Base-by-base conservation (phyloP, 2,113 vertebrate species). In the Furnarius figulus region DNA sequence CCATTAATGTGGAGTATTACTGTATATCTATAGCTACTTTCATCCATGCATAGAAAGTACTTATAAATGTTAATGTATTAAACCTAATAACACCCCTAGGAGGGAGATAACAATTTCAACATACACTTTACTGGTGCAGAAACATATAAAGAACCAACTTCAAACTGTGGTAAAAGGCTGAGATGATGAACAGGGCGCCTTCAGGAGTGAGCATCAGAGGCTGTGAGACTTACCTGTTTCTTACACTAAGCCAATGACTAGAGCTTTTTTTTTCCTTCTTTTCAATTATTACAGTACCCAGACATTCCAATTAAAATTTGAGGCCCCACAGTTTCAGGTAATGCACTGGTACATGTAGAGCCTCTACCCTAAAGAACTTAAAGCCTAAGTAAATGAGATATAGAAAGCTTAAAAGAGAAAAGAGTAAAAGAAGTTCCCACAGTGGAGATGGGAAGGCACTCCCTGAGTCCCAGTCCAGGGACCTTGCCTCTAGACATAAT, bases 61-160 rank as follows among this genome's bases (percentile, higher is more conserved):
- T 73, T 79, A 89, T 58, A 81, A 90, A 95, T 93, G 94, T 91
- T 91, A 75, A 95, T 83, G 66, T 73, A 87, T 77, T 91, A 84
- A 95, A 87, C 56, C 39, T 94, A 82, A 85, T 76, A 95, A 89
- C 91, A 94, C 63, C 63, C 90, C 46, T 73, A 87, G 75, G 93
- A 94, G 35, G 73, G 77, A 90, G 62, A 49, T 67, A 65, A 52
- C 56, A 75, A 87, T 91, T 92, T 87, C 84, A 89, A 55, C 44
- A 17, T 49, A 52, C 27, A 71, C 47, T 90, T 94, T 83, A 65
- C 44, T 82, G 55, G 52, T 93, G 75, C 1, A 1, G 44, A 85
- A 93, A 76, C 31, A 24, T 21, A 40, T 9, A 39, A 86, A 94
- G 55, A 84, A 66, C 12, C 59, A 76, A 65, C 70, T 92, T 94